These are phyloP conservation scores for Drosophila ezoana DNA, from an alignment of 2,888 invertebrate genomes.

Conservation along the genomic window DNA sequence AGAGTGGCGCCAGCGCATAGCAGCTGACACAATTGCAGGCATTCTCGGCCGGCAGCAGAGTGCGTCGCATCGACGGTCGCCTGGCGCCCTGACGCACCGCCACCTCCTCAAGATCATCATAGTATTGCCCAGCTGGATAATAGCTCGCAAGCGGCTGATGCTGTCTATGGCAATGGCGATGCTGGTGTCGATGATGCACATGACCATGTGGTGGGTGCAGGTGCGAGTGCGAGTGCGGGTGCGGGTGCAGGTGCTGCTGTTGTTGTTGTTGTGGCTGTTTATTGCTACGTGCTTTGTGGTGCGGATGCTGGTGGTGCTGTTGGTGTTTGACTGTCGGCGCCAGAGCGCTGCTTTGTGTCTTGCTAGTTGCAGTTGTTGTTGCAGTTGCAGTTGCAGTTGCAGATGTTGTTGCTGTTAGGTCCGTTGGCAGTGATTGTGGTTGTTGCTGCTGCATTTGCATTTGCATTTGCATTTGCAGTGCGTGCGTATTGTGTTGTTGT, in stretches of 20 bases:
- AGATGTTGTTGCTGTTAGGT: constrained; percentile 59
- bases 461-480: constrained; percentile 60
- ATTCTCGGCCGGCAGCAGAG: constrained; percentile 30
- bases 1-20: constrained; percentile 82
- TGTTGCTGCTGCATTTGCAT: constrained; percentile 66
- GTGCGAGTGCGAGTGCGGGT: constrained; percentile 47
- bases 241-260: constrained; percentile 36
- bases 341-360: constrained; percentile 60
- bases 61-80: constrained; percentile 61
- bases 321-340: constrained; percentile 47
- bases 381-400: constrained; percentile 26
- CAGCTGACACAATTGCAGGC: constrained; percentile 83
- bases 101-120: constrained; percentile 65
- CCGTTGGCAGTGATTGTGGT: constrained; percentile 78
- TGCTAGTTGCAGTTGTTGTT: constrained; percentile 27
- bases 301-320: constrained; percentile 42
- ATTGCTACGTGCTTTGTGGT: constrained; percentile 67
- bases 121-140: constrained; percentile 53
- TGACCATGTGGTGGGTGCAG: constrained; percentile 36
- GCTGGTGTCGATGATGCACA: constrained; percentile 52
- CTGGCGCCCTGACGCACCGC: constrained; percentile 62
- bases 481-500: constrained; percentile 65
- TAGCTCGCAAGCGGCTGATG: constrained; percentile 17
- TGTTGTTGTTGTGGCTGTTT: constrained; percentile 45
- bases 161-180: constrained; percentile 55